A percentile compares a stretch with the other conserved stretches of the same genome.
These are phyloP conservation scores for Triplophysa siluroides DNA, from an alignment of 2,113 vertebrate species.

Conservation along the genomic window DNA sequence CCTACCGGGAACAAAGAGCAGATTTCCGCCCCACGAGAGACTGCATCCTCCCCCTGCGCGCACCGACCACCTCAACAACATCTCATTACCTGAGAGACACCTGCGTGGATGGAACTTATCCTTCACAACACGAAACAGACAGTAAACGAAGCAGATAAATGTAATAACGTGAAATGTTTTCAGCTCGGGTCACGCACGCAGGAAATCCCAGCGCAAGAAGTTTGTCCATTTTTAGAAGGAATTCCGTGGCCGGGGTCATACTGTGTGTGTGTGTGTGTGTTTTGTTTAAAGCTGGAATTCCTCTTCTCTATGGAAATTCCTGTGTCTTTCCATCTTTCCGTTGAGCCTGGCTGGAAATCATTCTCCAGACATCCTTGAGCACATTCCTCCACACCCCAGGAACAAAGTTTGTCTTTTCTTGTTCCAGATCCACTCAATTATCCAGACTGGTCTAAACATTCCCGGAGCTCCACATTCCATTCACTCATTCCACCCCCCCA, in stretches of 20 bases:
- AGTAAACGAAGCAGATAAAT: not conserved
- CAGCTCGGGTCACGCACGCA: not conserved
- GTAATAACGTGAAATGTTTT: not conserved
- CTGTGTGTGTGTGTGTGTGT: not conserved
- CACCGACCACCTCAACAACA: not conserved
- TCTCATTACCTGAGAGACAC: too few species aligned
- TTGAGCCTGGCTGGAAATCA: constrained; percentile 71
- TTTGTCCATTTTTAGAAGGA: not conserved
- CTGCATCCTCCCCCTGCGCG: not conserved
- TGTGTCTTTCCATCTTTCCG: constrained; percentile 54
- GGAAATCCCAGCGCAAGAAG: not conserved
- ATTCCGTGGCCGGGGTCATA: constrained; percentile 4
- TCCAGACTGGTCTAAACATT: constrained; percentile 76
- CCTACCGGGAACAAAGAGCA: constrained; percentile 11
- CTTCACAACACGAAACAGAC: not conserved
- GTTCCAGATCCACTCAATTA: constrained; percentile 83
- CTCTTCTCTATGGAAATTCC: constrained; percentile 65
- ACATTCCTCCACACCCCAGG: constrained; percentile 74
- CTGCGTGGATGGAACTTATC: not conserved
- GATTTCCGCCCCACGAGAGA: constrained; percentile 5
- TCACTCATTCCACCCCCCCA: constrained; percentile 64
- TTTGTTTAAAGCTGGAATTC: constrained; percentile 15
- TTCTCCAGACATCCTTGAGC: constrained; percentile 74
- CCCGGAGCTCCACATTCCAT: constrained; percentile 74
- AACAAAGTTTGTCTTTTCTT: constrained; percentile 78